phyloP scores from a whole-genome alignment of 37 sponge, comb jelly and placozoan genomes.

The Hormiphora californensis region DNA sequence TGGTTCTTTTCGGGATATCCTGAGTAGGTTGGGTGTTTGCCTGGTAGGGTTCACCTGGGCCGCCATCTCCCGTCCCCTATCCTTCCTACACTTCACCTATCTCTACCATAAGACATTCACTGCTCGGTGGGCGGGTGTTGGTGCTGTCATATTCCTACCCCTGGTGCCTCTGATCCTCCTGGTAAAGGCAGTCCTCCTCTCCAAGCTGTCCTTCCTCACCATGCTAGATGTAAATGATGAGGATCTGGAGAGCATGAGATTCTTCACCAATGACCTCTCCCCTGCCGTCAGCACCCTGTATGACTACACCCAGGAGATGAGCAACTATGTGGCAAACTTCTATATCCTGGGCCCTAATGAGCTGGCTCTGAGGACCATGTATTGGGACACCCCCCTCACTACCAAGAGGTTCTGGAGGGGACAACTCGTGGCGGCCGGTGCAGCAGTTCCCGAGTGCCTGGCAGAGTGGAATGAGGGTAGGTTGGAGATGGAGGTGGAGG shows the following conservation, averaged over 20 bases:
- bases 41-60: not conserved
- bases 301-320: conserved; percentile 10
- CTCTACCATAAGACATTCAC: not conserved
- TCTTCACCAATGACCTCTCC: conserved; percentile 22
- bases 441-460: not conserved
- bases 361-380: conserved; percentile 19
- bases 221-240: conserved; percentile 24
- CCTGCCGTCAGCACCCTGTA: not conserved
- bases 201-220: conserved; percentile 31
- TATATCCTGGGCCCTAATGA: conserved; percentile 11
- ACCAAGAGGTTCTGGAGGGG: conserved; percentile 44
- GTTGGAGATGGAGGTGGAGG: not conserved
- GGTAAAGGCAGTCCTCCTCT: not conserved
- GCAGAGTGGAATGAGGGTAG: not conserved
- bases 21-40: not conserved
- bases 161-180: not conserved
- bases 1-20: not conserved
- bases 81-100: conserved; percentile 2
- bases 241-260: not conserved
- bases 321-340: conserved; percentile 27
- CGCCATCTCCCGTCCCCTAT: not conserved
- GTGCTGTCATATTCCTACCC: not conserved
- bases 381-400: conserved; percentile 35
- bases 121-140: not conserved
- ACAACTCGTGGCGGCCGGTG: not conserved